A percentile compares a stretch with the other conserved stretches of the same genome.
These are phyloP conservation scores for Megamerina dolium DNA, from an alignment of 2,888 invertebrate genomes.

Conservation along the genomic window DNA sequence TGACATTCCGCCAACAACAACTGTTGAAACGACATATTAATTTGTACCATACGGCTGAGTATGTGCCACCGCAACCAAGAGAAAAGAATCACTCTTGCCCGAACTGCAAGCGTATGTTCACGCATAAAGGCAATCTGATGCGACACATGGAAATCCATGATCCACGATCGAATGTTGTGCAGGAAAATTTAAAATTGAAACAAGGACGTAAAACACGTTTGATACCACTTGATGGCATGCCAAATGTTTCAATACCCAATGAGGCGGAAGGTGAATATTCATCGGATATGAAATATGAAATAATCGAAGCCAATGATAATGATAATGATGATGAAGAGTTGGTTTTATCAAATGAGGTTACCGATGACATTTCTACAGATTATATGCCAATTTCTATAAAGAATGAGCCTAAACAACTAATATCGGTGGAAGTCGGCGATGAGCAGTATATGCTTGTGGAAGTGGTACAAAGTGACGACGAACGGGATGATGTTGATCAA, in stretches of 20 bases:
- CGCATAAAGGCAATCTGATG: conserved; percentile 88
- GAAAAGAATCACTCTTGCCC: conserved; percentile 88
- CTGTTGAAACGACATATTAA: conserved; percentile 85
- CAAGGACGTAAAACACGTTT: conserved; percentile 57
- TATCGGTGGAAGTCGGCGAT: conserved; percentile 64
- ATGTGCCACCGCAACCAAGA: conserved; percentile 78
- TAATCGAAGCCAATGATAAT: conserved; percentile 27
- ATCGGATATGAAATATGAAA: conserved; percentile 22
- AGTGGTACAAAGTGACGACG: conserved; percentile 74
- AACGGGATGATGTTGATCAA: conserved; percentile 49
- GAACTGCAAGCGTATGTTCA: conserved; percentile 63
- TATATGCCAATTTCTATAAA: conserved; percentile 39
- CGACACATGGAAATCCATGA: conserved; percentile 89
- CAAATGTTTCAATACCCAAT: conserved; percentile 29
- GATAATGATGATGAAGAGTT: conserved; percentile 13
- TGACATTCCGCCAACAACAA: conserved; percentile 85
- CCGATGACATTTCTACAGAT: conserved; percentile 35
- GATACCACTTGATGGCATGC: conserved; percentile 39
- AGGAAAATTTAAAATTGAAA: conserved; percentile 63
- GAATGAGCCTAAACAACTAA: conserved; percentile 54
- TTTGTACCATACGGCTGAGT: conserved; percentile 85
- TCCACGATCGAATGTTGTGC: conserved; percentile 68
- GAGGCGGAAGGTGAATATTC: conserved; percentile 42
- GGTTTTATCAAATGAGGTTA: conserved; percentile 9
- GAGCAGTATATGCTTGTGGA: conserved; percentile 86